Percentiles rank a stretch among this genome's conserved stretches.
Evolutionary conservation across 2,797 vertebrate species (phyloP).

Genomic region (Ispidina picta): DNA sequence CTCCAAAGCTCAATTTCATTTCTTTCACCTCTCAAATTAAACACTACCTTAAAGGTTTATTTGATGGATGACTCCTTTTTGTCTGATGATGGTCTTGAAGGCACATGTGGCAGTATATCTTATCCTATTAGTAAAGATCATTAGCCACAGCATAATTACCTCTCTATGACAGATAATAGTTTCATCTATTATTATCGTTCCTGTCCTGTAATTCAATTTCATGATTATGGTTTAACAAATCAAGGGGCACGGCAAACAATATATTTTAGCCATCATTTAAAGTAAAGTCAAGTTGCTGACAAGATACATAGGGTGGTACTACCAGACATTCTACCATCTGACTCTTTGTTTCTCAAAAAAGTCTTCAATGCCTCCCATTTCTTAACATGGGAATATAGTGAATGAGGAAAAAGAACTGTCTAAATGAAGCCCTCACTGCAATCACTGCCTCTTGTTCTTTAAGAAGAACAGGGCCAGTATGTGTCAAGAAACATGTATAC

Average conservation of each 20-base stretch:
- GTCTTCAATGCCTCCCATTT: background rate
- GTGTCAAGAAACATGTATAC: background rate
- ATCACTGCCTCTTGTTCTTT: background rate
- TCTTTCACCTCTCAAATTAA: slow-evolving; percentile 71
- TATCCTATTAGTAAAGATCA: slow-evolving; percentile 68
- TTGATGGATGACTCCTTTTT: slow-evolving; percentile 54
- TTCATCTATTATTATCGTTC: slow-evolving; percentile 42
- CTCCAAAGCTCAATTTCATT: slow-evolving; percentile 70
- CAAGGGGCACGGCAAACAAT: slow-evolving; percentile 25
- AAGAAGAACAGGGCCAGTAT: background rate
- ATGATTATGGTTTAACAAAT: slow-evolving; percentile 63
- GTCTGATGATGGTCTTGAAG: slow-evolving; percentile 55
- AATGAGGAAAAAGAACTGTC: background rate
- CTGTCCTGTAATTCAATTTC: slow-evolving; percentile 57
- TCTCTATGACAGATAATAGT: slow-evolving; percentile 58
- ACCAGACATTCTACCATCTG: background rate
- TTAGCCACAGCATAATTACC: slow-evolving; percentile 53
- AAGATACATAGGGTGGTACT: slow-evolving; percentile 27
- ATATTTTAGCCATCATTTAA: slow-evolving; percentile 37
- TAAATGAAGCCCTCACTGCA: background rate
- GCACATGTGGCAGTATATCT: slow-evolving; percentile 43
- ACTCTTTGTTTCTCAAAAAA: background rate
- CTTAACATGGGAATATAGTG: background rate
- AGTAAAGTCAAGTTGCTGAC: slow-evolving; percentile 13
- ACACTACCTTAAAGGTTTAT: slow-evolving; percentile 69